Base-by-base conservation (phyloP, 2,113 vertebrate genomes). In the Tiliqua scincoides region DNA sequence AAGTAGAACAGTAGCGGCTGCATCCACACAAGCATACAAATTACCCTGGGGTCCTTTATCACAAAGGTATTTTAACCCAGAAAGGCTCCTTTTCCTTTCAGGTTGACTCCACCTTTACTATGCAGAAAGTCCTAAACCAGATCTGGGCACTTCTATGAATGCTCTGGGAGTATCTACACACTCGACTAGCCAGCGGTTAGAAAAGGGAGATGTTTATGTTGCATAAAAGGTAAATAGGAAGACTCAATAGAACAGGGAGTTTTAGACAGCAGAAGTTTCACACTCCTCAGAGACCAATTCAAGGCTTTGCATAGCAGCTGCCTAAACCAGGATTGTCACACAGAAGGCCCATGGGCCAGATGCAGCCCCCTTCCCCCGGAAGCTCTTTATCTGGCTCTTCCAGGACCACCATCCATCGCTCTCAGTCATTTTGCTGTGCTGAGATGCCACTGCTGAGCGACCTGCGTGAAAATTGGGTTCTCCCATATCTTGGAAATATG, bases 1-100 rank as follows among this genome's bases (percentile, higher is more conserved):
- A 89, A 89, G 83, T 0, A 89, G 93, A 93, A 92, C 88, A 57
- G 79, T 1, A 88, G 86, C 77, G 75, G 67, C 85, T 89, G 81
- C 73, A 74, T 88, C 90, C 17, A 20, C 17, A 65, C 32, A 74
- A 63, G 78, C 78, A 86, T 86, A 65, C 59, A 86, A 72, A 86
- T 80, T 61, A 63, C 30, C 30, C 40, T 6, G n/a, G 37, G 70
- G 43, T 8, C 8, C 68, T 62, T 63, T 80, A 81, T 74, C 78
- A 80, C 40, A 63, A 86, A 77, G 35, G 35, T 70, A 82, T 65
- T n/a, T 85, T 78, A 70, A 59, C 32, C 12, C 71, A n/a, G 11
- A 68, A 82, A 61, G 68, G 8, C 30, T 75, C 27, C n/a, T 73
- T 62, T 71, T 8, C 32, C 72, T 30, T 78, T 77, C 67, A 79